Evolutionary conservation across 2,113 vertebrate genomes (phyloP).

Genomic region (Pygoscelis adeliae): DNA sequence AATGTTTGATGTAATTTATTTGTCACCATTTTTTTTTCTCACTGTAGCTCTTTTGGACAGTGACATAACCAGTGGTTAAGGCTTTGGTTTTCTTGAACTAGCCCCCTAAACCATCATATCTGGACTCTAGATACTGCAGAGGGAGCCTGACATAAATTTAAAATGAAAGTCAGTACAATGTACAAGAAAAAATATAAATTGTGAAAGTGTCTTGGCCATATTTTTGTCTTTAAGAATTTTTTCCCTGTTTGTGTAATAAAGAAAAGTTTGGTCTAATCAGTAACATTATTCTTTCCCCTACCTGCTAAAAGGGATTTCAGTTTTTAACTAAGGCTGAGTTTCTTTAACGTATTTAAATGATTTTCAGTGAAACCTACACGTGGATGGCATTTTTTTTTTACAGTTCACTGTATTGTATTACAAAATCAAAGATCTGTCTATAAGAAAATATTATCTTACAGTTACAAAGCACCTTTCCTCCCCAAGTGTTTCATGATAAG

Average conservation of each 20-base stretch:
- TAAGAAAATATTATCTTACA: background rate
- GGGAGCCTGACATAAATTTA: background rate
- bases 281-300: background rate
- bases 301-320: background rate
- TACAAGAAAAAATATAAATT: background rate
- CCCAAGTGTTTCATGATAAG: rapidly evolving
- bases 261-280: background rate
- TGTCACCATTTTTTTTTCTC: background rate
- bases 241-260: background rate
- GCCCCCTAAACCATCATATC: background rate
- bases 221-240: background rate
- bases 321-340: background rate
- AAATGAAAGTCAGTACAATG: background rate
- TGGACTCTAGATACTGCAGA: background rate
- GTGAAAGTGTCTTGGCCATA: background rate
- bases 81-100: background rate
- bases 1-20: background rate
- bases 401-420: background rate
- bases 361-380: background rate
- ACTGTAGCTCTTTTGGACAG: background rate
- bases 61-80: background rate
- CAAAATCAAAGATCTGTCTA: background rate
- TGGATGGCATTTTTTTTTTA: background rate
- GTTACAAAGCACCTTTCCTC: background rate
- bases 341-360: background rate